These are phyloP conservation scores for Pangasius sanitwongsei DNA, from an alignment of 2,797 vertebrate genomes.

Conservation along the genomic window DNA sequence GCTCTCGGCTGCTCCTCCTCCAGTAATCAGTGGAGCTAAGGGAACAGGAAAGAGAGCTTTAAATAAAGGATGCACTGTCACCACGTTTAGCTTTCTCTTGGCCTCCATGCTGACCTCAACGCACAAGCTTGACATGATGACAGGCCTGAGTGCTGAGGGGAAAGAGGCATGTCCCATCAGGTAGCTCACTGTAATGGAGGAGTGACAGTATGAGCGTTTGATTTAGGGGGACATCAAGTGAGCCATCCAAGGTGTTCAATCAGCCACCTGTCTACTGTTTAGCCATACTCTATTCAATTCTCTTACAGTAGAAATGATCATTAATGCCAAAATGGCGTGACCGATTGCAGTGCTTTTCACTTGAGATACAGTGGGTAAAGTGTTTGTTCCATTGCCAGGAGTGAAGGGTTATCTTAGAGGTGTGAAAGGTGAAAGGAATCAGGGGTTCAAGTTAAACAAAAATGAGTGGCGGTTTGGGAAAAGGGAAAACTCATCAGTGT, in stretches of 20 bases:
- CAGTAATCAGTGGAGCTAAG: conserved; percentile 70
- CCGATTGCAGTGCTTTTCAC: conserved; percentile 21
- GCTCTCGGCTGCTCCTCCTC: conserved; percentile 74
- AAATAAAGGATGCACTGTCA: conserved; percentile 37
- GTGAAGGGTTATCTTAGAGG: background rate
- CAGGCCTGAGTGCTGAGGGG: conserved; percentile 29
- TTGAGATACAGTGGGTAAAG: conserved; percentile 7
- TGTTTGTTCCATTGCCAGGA: conserved; percentile 14
- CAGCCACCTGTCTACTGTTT: conserved; percentile 40
- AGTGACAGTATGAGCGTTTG: conserved; percentile 17
- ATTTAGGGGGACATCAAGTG: conserved; percentile 9
- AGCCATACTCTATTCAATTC: conserved; percentile 25
- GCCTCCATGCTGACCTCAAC: conserved; percentile 32
- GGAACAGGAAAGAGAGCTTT: conserved; percentile 51
- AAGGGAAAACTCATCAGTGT: background rate
- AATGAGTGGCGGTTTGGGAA: background rate
- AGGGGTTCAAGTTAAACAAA: background rate
- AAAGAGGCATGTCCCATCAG: conserved; percentile 67
- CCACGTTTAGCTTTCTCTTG: conserved; percentile 23
- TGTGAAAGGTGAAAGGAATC: background rate
- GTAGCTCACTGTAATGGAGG: conserved; percentile 57
- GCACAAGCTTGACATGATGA: conserved; percentile 36
- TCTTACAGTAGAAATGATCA: conserved; percentile 20
- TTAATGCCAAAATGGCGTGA: conserved; percentile 26
- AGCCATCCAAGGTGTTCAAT: conserved; percentile 7